phyloP scores from a whole-genome alignment of 2,888 invertebrate species.

The Drosophila subquinaria region DNA sequence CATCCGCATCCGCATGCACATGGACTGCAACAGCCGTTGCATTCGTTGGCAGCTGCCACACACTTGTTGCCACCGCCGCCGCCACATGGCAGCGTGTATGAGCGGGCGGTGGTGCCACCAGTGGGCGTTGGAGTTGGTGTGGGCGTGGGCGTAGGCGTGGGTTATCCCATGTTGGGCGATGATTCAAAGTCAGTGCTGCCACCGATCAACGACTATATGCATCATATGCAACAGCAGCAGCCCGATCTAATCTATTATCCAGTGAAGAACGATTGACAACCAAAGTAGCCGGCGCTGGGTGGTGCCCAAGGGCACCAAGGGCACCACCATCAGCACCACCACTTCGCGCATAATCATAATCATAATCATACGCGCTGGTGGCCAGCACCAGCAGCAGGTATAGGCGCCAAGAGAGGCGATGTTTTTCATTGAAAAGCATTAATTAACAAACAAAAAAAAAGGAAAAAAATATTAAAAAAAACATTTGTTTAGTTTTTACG shows the following conservation, averaged over 20 bases:
- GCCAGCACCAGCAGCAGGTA: constrained; percentile 71
- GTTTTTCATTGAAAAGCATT: constrained; percentile 79
- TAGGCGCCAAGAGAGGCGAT: constrained; percentile 82
- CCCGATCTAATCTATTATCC: constrained; percentile 85
- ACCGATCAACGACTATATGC: constrained; percentile 85
- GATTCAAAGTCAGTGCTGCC: constrained; percentile 84
- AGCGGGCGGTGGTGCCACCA: constrained; percentile 67
- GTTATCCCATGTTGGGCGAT: constrained; percentile 79
- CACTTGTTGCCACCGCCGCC: constrained; percentile 79
- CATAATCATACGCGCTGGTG: constrained; percentile 72
- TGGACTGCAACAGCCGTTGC: constrained; percentile 68
- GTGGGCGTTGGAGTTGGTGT: constrained; percentile 68
- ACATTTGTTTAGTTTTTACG: constrained; percentile 40
- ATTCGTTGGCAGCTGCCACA: constrained; percentile 64
- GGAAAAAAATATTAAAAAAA: background rate
- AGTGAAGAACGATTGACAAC: constrained; percentile 85
- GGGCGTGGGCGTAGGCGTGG: constrained; percentile 67
- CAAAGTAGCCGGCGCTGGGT: constrained; percentile 75
- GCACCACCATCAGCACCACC: constrained; percentile 60
- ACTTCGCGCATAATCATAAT: constrained; percentile 63
- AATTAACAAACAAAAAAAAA: constrained; percentile 21
- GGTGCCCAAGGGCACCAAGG: constrained; percentile 31
- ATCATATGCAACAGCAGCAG: constrained; percentile 83
- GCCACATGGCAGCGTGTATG: constrained; percentile 79
- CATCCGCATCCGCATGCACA: constrained; percentile 64